Base-by-base conservation (phyloP, 1,140 invertebrate genomes). In the Brachionus asplanchnoidis region DNA sequence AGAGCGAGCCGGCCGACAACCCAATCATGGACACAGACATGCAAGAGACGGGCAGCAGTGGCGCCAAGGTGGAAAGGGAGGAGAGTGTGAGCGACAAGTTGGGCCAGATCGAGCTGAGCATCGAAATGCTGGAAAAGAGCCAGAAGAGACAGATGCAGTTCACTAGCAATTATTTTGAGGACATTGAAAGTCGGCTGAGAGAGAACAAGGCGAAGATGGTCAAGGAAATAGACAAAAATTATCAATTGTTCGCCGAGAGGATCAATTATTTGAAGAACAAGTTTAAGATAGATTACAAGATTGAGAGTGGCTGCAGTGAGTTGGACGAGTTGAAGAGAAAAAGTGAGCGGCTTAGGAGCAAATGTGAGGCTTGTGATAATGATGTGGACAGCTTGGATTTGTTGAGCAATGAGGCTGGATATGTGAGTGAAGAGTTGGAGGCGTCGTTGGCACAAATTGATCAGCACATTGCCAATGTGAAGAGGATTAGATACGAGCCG, bases 261-360 rank as follows among this genome's bases (percentile, higher is more conserved):
- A 73, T 73, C 14, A 73, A 42, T 3, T 73, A 73, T 73, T 73
- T 73, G n/a, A 73, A 73, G 17, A 73, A 73, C 42, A 73, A 73
- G 17, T 20, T 40, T 17, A 73, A 73, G 17, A 73, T 73, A 17
- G 68, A 73, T 2, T n/a, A 40, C 9, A 73, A 23, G n/a, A 40
- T 73, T 11, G 36, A 73, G 17, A 11, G 9, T 40, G 68, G 36
- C 40, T 20, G n/a, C 9, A 20, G 36, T 42, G 68, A 73, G 17
- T 14, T 73, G 68, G 68, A 73, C 17, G 68, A 73, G 28, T 42
- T 70, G 36, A 70, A 36, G 26, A n/a, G 26, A 70, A 70, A 70
- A 42, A 28, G 14, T 4, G 66, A 36, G 1, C 4, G 32, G 12
- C 44, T 46, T 5, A 46, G 12, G 44, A n/a, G 11, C 44, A 46